Conservation (phyloP, 35 echinoderm and acorn worm species). For the Diadema setosum region DNA sequence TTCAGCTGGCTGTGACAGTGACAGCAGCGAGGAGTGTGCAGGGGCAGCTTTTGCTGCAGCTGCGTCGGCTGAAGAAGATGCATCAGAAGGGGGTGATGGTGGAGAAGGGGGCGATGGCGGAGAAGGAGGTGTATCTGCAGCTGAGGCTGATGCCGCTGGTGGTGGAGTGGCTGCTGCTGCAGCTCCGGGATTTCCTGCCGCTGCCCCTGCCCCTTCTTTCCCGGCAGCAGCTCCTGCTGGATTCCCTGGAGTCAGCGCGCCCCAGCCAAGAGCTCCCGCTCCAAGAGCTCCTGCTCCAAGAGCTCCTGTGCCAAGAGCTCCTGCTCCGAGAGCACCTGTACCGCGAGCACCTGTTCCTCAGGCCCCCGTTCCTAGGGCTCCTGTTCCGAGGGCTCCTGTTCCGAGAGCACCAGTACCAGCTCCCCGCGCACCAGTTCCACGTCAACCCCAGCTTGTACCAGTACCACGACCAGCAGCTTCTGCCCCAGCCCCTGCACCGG, state of each 20-base stretch:
- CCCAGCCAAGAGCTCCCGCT: neutral
- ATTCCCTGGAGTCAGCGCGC: neutral
- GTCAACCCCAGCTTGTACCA: neutral
- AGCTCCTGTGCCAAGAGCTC: neutral
- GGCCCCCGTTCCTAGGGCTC: neutral
- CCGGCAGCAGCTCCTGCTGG: neutral
- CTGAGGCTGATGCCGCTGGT: neutral
- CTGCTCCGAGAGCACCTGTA: neutral
- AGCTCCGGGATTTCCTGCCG: neutral
- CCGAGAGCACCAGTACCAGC: neutral
- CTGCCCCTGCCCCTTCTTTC: neutral
- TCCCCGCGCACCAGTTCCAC: neutral
- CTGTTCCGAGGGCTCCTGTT: neutral
- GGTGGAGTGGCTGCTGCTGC: neutral
- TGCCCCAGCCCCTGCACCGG: neutral
- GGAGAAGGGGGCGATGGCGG: neutral
- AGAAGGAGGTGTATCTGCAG: neutral
- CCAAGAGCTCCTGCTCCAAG: neutral
- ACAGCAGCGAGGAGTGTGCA: conserved; percentile 11
- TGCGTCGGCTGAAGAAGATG: neutral
- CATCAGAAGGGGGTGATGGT: neutral
- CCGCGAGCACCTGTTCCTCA: neutral
- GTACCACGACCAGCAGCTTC: neutral
- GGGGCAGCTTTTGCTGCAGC: neutral
- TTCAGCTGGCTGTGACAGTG: neutral